Percentiles rank a stretch among this genome's conserved stretches.
Evolutionary conservation across 2,113 vertebrate genomes (phyloP).

Genomic region (Onychorhynchus coronatus): DNA sequence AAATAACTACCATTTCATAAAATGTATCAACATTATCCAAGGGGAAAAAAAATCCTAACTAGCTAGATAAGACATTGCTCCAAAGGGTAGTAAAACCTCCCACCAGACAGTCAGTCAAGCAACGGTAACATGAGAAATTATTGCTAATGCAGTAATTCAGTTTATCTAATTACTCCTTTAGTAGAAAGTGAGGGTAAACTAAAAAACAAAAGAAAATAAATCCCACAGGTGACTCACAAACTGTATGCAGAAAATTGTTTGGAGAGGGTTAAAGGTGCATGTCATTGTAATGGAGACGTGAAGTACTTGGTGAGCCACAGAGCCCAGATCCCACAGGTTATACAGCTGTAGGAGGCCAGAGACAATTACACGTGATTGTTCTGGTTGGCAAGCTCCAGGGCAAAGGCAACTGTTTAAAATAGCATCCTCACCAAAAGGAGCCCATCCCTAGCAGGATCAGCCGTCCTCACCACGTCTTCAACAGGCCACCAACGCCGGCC

Average conservation of each 20-base stretch:
- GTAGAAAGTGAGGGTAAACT: background rate
- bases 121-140: background rate
- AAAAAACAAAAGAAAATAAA: background rate
- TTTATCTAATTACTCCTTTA: background rate
- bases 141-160: background rate
- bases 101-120: background rate
- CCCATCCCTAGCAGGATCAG: slow-evolving; percentile 76
- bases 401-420: background rate
- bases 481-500: slow-evolving; percentile 81
- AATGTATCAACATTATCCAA: background rate
- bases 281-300: background rate
- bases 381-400: background rate
- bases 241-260: background rate
- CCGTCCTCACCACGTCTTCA: slow-evolving; percentile 80
- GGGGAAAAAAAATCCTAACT: background rate
- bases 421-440: slow-evolving; percentile 74
- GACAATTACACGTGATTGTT: background rate
- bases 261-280: background rate
- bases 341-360: background rate
- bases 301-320: background rate
- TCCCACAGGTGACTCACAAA: background rate
- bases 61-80: background rate
- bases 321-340: background rate
- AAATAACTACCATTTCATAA: slow-evolving; percentile 5
- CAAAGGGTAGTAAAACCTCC: background rate